phyloP scores from a whole-genome alignment of 2,888 invertebrate species.

The Cryptus armator region DNA sequence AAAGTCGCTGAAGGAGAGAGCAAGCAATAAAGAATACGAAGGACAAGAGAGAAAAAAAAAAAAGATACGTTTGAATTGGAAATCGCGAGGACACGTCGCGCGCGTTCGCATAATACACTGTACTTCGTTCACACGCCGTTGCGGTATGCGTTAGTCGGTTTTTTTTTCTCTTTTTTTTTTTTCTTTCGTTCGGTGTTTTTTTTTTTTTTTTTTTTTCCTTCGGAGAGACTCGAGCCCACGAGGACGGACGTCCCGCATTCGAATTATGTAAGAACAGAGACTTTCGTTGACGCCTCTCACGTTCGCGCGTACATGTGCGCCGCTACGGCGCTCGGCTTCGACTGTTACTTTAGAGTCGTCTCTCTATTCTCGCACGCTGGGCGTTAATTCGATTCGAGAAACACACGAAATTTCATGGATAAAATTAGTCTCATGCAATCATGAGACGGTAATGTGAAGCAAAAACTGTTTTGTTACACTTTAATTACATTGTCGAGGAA shows the following conservation, averaged over 20 bases:
- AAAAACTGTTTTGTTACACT: too few species aligned
- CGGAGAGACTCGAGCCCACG: conserved; percentile 63
- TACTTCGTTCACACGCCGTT: conserved; percentile 57
- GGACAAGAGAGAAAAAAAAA: conserved; percentile 4
- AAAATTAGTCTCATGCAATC: background rate
- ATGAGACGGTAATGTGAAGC: background rate
- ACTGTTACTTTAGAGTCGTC: conserved; percentile 23
- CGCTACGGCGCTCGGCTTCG: conserved; percentile 18
- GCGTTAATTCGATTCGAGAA: conserved; percentile 5
- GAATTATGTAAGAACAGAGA: conserved; percentile 78
- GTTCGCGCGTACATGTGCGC: conserved; percentile 25
- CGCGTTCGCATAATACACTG: conserved; percentile 59
- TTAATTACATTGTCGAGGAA: background rate
- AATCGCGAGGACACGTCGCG: conserved; percentile 64
- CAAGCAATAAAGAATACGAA: background rate
- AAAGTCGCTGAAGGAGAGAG: conserved; percentile 24
- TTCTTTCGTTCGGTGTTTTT: conserved; percentile 64
- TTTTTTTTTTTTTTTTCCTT: conserved; percentile 65
- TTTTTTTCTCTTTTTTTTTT: conserved; percentile 29
- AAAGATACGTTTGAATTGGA: conserved; percentile 58
- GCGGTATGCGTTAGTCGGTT: conserved; percentile 33
- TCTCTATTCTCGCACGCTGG: conserved; percentile 26
- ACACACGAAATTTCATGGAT: background rate
- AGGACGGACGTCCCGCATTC: conserved; percentile 79
- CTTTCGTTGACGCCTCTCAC: conserved; percentile 81